A percentile compares a stretch with the other conserved stretches of the same genome.
phyloP scores from a whole-genome alignment of 1,140 invertebrate genomes.

The fruit fly (Drosophila melanogaster) region DNA sequence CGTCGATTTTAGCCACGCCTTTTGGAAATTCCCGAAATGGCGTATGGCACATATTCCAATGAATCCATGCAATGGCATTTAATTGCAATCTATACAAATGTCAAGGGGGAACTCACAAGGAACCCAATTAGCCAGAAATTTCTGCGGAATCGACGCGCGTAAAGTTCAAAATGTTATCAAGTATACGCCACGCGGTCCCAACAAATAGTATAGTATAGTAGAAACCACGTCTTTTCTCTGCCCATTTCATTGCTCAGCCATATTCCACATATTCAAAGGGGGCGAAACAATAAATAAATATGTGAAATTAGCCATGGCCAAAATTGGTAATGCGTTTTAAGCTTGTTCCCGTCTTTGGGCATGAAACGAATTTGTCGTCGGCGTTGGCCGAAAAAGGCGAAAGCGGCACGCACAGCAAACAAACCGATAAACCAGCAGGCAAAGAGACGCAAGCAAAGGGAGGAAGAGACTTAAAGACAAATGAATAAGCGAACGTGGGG shows the following conservation, averaged over 20 bases:
- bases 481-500: slow-evolving; percentile 5
- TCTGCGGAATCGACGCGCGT: not conserved
- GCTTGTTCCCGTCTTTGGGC: slow-evolving; percentile 69
- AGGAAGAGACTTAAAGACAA: slow-evolving; percentile 17
- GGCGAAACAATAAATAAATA: slow-evolving; percentile 36
- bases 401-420: slow-evolving; percentile 48
- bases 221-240: slow-evolving; percentile 1
- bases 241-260: not conserved
- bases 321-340: slow-evolving; percentile 76
- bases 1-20: too few relatives aligned
- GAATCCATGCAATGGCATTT: not conserved
- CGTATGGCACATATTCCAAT: not conserved
- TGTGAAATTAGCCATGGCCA: slow-evolving; percentile 76
- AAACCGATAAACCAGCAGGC: slow-evolving; percentile 20
- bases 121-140: slow-evolving; percentile 2
- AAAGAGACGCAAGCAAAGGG: slow-evolving; percentile 7
- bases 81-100: slow-evolving; percentile 4
- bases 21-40: too few relatives aligned
- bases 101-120: slow-evolving; percentile 4
- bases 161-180: slow-evolving; percentile 18
- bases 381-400: slow-evolving; percentile 60
- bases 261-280: slow-evolving; percentile 3
- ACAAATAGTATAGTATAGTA: not conserved
- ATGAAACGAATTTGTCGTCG: slow-evolving; percentile 76
- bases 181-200: slow-evolving; percentile 29